phyloP scores from a whole-genome alignment of 2,797 vertebrate species.

The Hapalemur alaotrensis region DNA sequence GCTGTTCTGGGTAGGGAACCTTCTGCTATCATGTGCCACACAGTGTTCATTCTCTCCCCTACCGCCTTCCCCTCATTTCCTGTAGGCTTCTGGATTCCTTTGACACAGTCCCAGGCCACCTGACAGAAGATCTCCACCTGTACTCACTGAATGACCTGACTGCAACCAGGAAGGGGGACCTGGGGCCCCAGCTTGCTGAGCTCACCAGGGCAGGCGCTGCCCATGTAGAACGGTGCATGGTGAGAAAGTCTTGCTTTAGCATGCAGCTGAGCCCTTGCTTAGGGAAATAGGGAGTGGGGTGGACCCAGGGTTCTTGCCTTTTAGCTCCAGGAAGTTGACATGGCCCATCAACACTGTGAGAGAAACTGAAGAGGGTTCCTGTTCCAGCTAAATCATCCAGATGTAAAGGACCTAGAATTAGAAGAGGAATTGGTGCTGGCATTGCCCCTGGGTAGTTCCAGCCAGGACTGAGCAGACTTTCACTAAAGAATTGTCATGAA shows the following conservation, averaged over 20 bases:
- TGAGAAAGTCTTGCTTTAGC: slow-evolving; percentile 70
- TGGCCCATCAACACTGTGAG: not conserved
- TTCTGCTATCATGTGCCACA: not conserved
- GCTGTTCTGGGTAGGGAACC: not conserved
- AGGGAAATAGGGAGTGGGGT: not conserved
- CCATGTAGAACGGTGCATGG: slow-evolving; percentile 92
- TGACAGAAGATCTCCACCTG: slow-evolving; percentile 97
- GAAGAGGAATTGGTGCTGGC: not conserved
- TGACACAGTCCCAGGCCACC: slow-evolving; percentile 92
- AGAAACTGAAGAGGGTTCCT: not conserved
- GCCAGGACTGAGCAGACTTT: not conserved
- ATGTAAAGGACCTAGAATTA: not conserved
- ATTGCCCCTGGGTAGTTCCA: not conserved
- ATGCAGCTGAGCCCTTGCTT: not conserved
- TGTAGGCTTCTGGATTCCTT: slow-evolving; percentile 93
- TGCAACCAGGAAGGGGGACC: slow-evolving; percentile 91
- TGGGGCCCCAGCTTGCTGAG: slow-evolving; percentile 90
- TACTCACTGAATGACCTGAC: slow-evolving; percentile 94
- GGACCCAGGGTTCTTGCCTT: not conserved
- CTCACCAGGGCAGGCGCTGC: slow-evolving; percentile 90
- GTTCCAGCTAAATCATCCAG: not conserved
- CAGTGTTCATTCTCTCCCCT: not conserved
- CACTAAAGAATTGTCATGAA: not conserved
- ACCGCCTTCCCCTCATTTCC: not conserved
- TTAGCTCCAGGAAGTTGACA: not conserved